Base-by-base conservation (phyloP, 2,888 invertebrate genomes). In the Anthoptus insignis region DNA sequence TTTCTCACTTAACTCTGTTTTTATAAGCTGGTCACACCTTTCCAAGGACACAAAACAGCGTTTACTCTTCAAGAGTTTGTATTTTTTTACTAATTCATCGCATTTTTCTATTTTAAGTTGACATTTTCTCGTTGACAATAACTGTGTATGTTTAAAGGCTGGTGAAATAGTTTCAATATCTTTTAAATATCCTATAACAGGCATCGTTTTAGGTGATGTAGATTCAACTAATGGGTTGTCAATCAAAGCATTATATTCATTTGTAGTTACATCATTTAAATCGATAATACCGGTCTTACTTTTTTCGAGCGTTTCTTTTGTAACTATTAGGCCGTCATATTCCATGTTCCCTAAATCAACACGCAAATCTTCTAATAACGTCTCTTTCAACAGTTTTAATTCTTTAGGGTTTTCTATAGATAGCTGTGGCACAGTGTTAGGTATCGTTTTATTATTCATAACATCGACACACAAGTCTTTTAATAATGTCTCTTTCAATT, bases 61-160 rank as follows among this genome's bases (percentile, higher is more conserved):
- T 24, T 72, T 70, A 19, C 76, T 81, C 65, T 74, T 79, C 5
- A 74, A 58, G 39, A 71, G 66, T 68, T 81, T 73, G 61, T 79
- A 77, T 67, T 77, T 77, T 66, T 77, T 75, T n/a, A 80, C 69
- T 13, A 87, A 72, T 14, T 81, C 70, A 37, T 87, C 86, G 65
- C 87, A 88, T 57, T 78, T 84, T 1, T 59, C 63, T 45, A 87
- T 69, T 72, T 78, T 80, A 6, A 89, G 75, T 65, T 68, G 73
- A 71, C 86, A 87, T 63, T 64, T 39, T 65, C 67, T 73, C 11
- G 57, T 14, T 29, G 37, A 19, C 11, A 24, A 14, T 13, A 37
- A n/a, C n/a, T n/a, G 21, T 21, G 27, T 57, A 13, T 50, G 27
- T 29, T 19, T 56, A 16, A 16, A 24, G n/a, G 14, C 13, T 37